These are phyloP conservation scores for Dendroctonus ponderosae DNA, from an alignment of 1,140 invertebrate genomes.

Conservation along the genomic window DNA sequence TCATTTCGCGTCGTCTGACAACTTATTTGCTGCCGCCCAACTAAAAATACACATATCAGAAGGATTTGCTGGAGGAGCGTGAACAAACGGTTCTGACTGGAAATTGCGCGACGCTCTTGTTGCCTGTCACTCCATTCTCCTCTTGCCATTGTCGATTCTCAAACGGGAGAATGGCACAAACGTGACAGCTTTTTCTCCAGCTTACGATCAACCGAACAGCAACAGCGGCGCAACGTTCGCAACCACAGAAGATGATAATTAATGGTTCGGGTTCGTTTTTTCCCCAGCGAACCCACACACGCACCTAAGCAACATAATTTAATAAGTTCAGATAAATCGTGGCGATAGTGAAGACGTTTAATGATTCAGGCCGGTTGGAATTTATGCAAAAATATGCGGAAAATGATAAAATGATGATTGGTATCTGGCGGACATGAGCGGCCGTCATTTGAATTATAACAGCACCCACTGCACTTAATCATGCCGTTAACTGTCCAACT, in stretches of 20 bases:
- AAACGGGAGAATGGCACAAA: conserved; percentile 7
- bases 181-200: conserved; percentile 11
- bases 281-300: not conserved
- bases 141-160: conserved; percentile 19
- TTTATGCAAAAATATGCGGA: conserved; percentile 14
- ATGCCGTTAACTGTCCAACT: no score
- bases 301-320: conserved; percentile 13
- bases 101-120: conserved; percentile 28
- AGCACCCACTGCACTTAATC: conserved; percentile 4
- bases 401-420: conserved; percentile 18
- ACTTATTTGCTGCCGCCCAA: conserved; percentile 30
- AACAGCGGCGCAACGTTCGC: no score
- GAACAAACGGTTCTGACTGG: conserved; percentile 27
- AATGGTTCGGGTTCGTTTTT: not conserved
- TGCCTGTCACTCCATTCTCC: conserved; percentile 13
- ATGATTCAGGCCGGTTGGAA: not conserved
- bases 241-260: not conserved
- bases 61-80: conserved; percentile 29
- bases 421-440: conserved; percentile 10
- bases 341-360: not conserved
- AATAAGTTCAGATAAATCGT: conserved; percentile 8
- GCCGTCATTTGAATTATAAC: conserved; percentile 11
- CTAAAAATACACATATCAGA: conserved; percentile 34
- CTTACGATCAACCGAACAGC: no score
- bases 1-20: conserved; percentile 26